These are phyloP conservation scores for Nasonia longicornis DNA, from an alignment of 1,140 invertebrate species.

Conservation along the genomic window DNA sequence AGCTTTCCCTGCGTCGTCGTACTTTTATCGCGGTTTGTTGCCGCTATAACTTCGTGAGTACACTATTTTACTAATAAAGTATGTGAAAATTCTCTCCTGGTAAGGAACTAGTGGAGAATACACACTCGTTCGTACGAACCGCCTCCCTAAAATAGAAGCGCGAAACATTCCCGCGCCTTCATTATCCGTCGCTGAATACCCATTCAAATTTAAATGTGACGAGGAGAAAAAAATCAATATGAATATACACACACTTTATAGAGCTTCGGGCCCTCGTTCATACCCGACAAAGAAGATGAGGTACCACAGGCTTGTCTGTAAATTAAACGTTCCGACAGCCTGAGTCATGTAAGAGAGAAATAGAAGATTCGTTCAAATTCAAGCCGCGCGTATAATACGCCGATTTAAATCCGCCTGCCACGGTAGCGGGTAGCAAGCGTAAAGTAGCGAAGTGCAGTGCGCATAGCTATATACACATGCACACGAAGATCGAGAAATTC, in stretches of 20 bases:
- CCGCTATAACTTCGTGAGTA: no score
- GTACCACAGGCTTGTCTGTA: neutral
- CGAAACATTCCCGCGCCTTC: neutral
- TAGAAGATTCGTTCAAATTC: neutral
- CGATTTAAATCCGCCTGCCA: neutral
- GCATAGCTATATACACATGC: neutral
- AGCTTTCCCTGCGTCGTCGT: neutral
- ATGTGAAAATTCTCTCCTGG: no score
- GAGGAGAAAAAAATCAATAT: neutral
- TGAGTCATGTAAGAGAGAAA: neutral
- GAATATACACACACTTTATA: neutral
- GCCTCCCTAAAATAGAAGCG: neutral
- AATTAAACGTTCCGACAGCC: neutral
- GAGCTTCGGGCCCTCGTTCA: neutral
- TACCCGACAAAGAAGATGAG: neutral
- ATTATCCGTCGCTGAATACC: neutral
- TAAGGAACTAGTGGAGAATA: no score
- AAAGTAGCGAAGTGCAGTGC: neutral
- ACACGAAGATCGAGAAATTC: slow-evolving; percentile 35
- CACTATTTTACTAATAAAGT: no score
- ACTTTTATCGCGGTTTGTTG: no score
- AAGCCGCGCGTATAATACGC: neutral
- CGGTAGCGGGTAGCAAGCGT: neutral
- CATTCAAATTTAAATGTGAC: neutral
- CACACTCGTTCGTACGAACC: no score